A percentile compares a stretch with the other conserved stretches of the same genome.
Evolutionary conservation across 1,140 invertebrate species (phyloP).

Genomic region (Ditylenchus dipsaci): DNA sequence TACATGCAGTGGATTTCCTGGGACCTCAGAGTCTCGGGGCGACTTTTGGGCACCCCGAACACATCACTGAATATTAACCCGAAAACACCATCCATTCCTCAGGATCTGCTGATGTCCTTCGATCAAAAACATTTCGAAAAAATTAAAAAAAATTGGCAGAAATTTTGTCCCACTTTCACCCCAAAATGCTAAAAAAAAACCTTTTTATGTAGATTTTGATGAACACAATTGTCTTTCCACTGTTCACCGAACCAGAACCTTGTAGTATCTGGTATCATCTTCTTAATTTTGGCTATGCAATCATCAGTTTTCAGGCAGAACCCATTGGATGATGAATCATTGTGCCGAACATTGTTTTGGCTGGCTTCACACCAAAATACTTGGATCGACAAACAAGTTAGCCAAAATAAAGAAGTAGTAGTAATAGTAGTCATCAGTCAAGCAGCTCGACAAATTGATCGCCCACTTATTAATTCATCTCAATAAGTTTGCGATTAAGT

Average conservation of each 20-base stretch:
- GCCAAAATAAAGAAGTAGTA: not conserved
- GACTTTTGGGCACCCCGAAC: too few relatives aligned
- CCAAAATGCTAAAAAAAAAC: not conserved
- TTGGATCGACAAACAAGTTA: not conserved
- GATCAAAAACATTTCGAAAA: too few relatives aligned
- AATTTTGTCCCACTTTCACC: not conserved
- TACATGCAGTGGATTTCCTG: too few relatives aligned
- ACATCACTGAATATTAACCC: too few relatives aligned
- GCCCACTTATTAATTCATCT: not conserved
- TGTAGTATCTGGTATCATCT: slow-evolving; percentile 36
- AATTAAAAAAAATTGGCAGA: too few relatives aligned
- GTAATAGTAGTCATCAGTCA: not conserved
- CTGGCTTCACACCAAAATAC: not conserved
- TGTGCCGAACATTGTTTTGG: too few relatives aligned
- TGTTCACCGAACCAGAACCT: slow-evolving; percentile 47
- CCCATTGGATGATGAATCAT: too few relatives aligned
- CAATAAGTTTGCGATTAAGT: not conserved
- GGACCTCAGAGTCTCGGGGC: too few relatives aligned
- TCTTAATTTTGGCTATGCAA: slow-evolving; percentile 36
- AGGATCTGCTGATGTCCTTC: too few relatives aligned
- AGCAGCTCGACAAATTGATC: not conserved
- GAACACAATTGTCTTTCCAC: slow-evolving; percentile 39
- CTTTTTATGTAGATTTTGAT: slow-evolving; percentile 5
- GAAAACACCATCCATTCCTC: too few relatives aligned
- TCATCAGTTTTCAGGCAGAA: slow-evolving; percentile 37